Evolutionary conservation across 2,797 vertebrate species (phyloP), one percentile per base, ranked within the genome.

Genomic region (Tiaroga cobitis): DNA sequence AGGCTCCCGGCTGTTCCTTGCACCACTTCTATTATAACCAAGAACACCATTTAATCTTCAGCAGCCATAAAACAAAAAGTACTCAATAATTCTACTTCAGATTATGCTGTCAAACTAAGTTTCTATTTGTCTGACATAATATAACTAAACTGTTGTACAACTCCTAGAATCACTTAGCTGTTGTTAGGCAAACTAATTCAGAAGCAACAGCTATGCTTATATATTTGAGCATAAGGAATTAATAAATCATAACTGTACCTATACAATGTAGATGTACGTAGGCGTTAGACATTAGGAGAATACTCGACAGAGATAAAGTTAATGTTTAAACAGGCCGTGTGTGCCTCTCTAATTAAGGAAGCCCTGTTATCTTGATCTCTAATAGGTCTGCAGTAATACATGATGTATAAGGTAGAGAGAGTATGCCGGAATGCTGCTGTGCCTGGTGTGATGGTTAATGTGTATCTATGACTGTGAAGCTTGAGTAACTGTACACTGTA

Each of bases 371-470:
- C 83, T 81, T 80, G 77, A 77, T 84, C 73, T 72, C 79, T 91
- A 90, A 89, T 90, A 90, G 89, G 83, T 87, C 87, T 89, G 84
- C 80, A 82, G 87, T 90, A 92, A 92, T 92, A 89, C 85, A 87
- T 92, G 84, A 92, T 90, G 87, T 90, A 91, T 90, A 90, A 92
- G 88, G 68, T 83, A n/a, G 26, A 63, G 80, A 77, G 67, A 75
- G 84, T n/a, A 43, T 85, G 74, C 91, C 91, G 91, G 93, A 93
- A 92, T 49, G 85, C 46, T 24, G 78, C 87, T 83, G 83, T 87
- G 89, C 86, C 59, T 56, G 89, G 92, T 91, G 92, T 92, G 92
- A 94, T 92, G 85, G 93, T 94, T 95, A 95, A 93, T 92, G 79
- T 49, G 49, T 68, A n/a, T 91, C 91, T 86, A 88, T 86, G 86